Evolutionary conservation across 1,140 invertebrate genomes (phyloP), one percentile per base, ranked within the genome.

Genomic region (Pseudobourletiella spinata): DNA sequence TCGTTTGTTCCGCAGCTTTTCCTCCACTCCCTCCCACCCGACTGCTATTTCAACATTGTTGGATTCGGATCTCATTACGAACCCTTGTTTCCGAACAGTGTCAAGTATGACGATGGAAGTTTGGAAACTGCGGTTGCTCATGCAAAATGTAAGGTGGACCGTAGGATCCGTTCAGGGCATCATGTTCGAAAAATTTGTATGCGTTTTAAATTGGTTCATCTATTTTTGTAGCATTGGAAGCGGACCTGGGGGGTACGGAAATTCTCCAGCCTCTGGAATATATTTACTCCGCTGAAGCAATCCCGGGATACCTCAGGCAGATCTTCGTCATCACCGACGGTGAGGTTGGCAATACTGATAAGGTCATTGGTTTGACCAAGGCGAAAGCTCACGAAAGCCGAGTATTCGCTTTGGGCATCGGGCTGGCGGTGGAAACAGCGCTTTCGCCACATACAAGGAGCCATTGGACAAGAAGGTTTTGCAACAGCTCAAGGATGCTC

Each of bases 291-390:
- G 57, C 68, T 43, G 60, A 66, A 30, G n/a, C 42, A 6, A 71
- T 73, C 48, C 42, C 69, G 11, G 72, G 70, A 3, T 72, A 75
- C 57, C 58, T 70, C 16, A 61, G 75, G 25, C 70, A 75, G 63
- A 68, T 77, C 14, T 73, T 76, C 62, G 57, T 76, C 6, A 54
- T 77, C 2, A 76, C 76, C n/a, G 76, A 77, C 62, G 76, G 76
- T 26, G 70, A 71, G 46, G 74, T 74, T 16, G 55, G 52, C n/a
- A 75, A 76, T 48, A 71, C 71, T 1, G 63, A 72, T 2, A 59
- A 74, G 52, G 64, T 76, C 16, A 62, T 73, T 58, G 61, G 66
- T 2, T 55, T 76, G 4, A 72, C 74, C 6, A 67, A 66, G 35
- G 59, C 63, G 6, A 68, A 75, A 55, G 68, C 71, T 11, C 63